phyloP scores from a whole-genome alignment of 2,888 invertebrate genomes.

The Pharmacophagus antenor region DNA sequence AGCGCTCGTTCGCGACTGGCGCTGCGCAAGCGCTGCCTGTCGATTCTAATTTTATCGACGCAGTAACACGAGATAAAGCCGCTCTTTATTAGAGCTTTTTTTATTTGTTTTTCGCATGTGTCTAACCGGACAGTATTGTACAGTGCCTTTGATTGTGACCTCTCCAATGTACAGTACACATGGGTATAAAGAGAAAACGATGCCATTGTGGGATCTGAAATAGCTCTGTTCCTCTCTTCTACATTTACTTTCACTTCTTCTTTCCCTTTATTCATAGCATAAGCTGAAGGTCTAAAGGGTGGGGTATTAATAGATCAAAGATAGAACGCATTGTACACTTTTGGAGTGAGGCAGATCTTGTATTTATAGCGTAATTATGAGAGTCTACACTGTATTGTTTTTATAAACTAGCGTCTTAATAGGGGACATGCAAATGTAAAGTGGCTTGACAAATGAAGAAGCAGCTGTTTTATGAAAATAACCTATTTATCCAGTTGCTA shows the following conservation, averaged over 20 bases:
- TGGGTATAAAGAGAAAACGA: background rate
- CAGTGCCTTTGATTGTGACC: slow-evolving; percentile 14
- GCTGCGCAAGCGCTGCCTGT: slow-evolving; percentile 47
- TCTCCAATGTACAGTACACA: background rate
- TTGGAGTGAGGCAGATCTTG: too few species aligned
- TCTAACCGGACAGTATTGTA: slow-evolving; percentile 40
- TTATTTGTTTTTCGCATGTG: slow-evolving; percentile 55
- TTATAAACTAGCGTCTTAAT: too few species aligned
- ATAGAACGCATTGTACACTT: too few species aligned
- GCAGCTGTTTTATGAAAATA: too few species aligned
- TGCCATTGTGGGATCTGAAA: background rate
- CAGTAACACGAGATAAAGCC: slow-evolving; percentile 79
- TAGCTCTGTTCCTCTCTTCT: background rate
- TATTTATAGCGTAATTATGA: too few species aligned
- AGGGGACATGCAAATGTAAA: too few species aligned
- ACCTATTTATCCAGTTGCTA: too few species aligned
- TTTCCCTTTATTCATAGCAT: background rate
- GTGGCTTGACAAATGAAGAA: too few species aligned
- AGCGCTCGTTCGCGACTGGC: slow-evolving; percentile 47
- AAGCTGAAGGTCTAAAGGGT: too few species aligned
- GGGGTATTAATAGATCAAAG: too few species aligned
- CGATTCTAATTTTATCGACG: slow-evolving; percentile 76
- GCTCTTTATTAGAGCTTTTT: slow-evolving; percentile 69
- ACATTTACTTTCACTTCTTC: background rate
- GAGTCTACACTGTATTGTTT: too few species aligned